phyloP scores from a whole-genome alignment of 2,113 vertebrate genomes.

The Microtus oregoni region DNA sequence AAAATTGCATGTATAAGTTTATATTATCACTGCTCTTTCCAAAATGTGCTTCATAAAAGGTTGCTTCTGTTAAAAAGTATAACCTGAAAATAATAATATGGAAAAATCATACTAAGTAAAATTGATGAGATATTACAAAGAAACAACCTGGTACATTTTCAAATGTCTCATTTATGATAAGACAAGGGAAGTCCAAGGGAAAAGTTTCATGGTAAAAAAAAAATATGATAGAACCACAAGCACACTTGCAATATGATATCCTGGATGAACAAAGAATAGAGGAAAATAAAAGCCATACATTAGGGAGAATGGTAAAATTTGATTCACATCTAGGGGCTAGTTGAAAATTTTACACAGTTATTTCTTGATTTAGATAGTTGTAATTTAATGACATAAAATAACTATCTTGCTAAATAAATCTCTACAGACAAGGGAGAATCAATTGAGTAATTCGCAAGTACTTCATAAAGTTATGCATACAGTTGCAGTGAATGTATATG shows the following conservation, averaged over 20 bases:
- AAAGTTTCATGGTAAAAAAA: background rate
- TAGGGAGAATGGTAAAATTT: conserved; percentile 6
- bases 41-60: conserved; percentile 20
- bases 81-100: conserved; percentile 45
- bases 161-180: conserved; percentile 33
- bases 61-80: background rate
- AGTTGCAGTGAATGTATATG: background rate
- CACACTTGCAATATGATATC: background rate
- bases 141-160: background rate
- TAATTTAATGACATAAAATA: background rate
- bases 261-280: background rate
- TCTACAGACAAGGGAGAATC: background rate
- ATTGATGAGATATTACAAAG: conserved; percentile 15
- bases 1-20: background rate
- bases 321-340: background rate
- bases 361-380: background rate
- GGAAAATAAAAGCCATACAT: background rate
- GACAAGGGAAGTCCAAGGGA: background rate
- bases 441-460: background rate
- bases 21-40: background rate
- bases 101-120: conserved; percentile 24
- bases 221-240: conserved; percentile 31
- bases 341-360: background rate
- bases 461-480: background rate
- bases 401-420: conserved; percentile 20